These are phyloP conservation scores for Rallus crepitans DNA, from an alignment of 2,797 vertebrate species.

Conservation along the genomic window DNA sequence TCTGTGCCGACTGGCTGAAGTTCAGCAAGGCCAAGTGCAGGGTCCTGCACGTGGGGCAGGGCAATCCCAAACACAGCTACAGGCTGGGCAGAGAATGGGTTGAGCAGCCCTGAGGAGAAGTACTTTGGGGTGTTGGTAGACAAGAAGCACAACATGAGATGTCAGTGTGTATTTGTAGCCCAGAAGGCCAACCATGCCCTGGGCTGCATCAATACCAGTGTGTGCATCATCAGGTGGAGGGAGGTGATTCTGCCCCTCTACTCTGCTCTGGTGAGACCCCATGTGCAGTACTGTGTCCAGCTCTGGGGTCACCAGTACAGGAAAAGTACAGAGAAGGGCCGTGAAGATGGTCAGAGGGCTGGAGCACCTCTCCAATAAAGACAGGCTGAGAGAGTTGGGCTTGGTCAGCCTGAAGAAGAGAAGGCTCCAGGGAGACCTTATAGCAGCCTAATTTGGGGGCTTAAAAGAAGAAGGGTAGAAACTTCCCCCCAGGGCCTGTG, in stretches of 20 bases:
- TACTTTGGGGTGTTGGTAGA: rapidly evolving
- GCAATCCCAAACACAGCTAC: rapidly evolving
- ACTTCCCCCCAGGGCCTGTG: not conserved
- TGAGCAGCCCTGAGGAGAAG: not conserved
- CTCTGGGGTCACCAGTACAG: rapidly evolving
- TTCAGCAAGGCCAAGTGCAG: not conserved
- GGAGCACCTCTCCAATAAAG: not conserved
- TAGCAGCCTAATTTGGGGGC: rapidly evolving
- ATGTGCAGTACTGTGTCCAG: not conserved
- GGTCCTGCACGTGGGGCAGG: not conserved
- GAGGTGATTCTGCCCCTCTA: not conserved
- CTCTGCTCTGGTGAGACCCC: not conserved
- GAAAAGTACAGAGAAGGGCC: not conserved
- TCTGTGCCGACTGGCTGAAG: not conserved
- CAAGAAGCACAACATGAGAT: rapidly evolving
- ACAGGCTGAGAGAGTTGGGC: not conserved
- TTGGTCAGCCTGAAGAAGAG: not conserved
- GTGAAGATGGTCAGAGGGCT: not conserved
- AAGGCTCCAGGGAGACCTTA: not conserved
- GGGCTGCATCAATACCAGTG: rapidly evolving
- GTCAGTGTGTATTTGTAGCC: rapidly evolving
- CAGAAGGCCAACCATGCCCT: rapidly evolving
- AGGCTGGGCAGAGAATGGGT: not conserved
- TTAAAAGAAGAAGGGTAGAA: not conserved
- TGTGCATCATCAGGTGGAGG: not conserved